Evolutionary conservation across 2,797 vertebrate genomes (phyloP).

Genomic region (Triplophysa bombifrons): DNA sequence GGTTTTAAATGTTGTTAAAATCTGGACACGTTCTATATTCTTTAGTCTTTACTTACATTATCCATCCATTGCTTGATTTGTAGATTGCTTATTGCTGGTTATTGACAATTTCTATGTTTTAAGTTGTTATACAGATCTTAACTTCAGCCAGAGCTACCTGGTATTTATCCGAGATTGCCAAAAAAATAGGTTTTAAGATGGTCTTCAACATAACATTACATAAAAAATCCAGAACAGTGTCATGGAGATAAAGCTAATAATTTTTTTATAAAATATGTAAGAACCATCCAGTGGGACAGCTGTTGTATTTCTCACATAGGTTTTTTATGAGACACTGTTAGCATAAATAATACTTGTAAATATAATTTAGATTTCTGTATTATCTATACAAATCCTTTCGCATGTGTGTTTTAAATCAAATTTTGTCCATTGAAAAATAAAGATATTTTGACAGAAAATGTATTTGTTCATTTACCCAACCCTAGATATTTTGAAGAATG

Average conservation of each 20-base stretch:
- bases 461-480: neutral
- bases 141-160: constrained; percentile 6
- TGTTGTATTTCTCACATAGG: neutral
- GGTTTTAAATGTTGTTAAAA: neutral
- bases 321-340: neutral
- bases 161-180: neutral
- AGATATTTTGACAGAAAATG: neutral
- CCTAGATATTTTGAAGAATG: too few relatives aligned
- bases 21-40: neutral
- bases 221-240: neutral
- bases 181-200: neutral
- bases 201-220: neutral
- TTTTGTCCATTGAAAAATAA: neutral
- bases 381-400: neutral
- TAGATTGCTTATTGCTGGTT: neutral
- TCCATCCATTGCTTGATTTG: neutral
- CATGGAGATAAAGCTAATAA: neutral
- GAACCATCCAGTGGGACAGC: neutral
- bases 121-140: constrained; percentile 1
- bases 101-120: neutral
- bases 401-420: constrained; percentile 1
- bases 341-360: neutral
- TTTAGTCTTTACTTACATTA: neutral
- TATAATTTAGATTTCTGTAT: neutral
- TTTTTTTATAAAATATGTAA: neutral